Evolutionary conservation across 2,113 vertebrate genomes (phyloP), one percentile per base, ranked within the genome.

Genomic region (Thunnus maccoyii): DNA sequence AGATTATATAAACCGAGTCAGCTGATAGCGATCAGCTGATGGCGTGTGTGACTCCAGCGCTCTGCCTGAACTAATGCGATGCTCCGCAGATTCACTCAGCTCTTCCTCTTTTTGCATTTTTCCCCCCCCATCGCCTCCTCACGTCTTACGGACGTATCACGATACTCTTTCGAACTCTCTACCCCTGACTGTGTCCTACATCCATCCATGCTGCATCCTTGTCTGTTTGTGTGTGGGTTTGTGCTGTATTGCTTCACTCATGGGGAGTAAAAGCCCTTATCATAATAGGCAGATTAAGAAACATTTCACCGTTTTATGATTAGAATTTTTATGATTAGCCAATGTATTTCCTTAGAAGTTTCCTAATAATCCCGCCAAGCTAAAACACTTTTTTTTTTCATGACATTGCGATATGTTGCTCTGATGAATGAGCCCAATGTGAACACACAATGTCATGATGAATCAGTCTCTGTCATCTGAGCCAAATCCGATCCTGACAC

Each of bases 21-120:
- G 62, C 76, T 88, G 87, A 90, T 86, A 74, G 30, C 20, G 79
- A 92, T 92, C 87, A 82, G 70, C 68, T 88, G 84, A 85, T 65
- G 30, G 30, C 27, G 44, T 60, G 57, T 76, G 80, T 22, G 36
- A 74, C 80, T 85, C 78, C 44, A 66, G 44, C 48, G 74, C 72
- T 72, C 63, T 57, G 66, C 79, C 66, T 69, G 65, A 87, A 67
- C 81, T 63, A 20, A 52, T 56, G 72, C 5, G 58, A 70, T 25
- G 65, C 58, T 57, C 66, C 27, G 14, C 20, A 74, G 48, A 46
- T 85, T 85, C 55, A 20, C 58, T 57, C n/a, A 8, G 58, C 56
- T 41, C 56, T 36, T n/a, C 41, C 20, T 66, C 54, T 48, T 51
- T 47, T 65, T n/a, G 4, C 11, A 18, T 41, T 55, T 16, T 32